Conservation (phyloP, 1,140 invertebrate genomes). For the Hycleus phaleratus region DNA sequence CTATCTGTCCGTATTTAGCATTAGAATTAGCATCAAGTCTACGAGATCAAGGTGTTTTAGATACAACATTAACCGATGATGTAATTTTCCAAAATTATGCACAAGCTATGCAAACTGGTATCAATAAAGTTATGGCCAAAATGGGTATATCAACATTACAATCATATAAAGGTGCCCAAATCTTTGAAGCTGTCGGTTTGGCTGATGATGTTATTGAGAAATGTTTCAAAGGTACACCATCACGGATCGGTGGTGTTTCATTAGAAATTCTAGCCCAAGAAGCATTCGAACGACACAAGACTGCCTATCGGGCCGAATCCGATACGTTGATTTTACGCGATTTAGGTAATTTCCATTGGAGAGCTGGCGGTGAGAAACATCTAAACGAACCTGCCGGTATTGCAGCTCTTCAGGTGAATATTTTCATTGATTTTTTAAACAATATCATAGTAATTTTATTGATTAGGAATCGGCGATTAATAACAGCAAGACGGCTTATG, state of each 20-base stretch:
- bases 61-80: conserved; percentile 68
- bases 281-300: conserved; percentile 72
- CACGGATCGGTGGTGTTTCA: conserved; percentile 87
- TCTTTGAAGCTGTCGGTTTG: conserved; percentile 97
- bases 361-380: conserved; percentile 94
- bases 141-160: conserved; percentile 99
- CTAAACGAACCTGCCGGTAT: conserved; percentile 94
- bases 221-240: conserved; percentile 88
- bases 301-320: conserved; percentile 65
- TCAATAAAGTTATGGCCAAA: conserved; percentile 84
- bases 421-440: no score
- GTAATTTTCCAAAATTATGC: conserved; percentile 69
- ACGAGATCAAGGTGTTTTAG: conserved; percentile 72
- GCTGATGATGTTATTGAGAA: conserved; percentile 87
- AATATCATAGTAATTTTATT: no score
- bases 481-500: conserved; percentile 78
- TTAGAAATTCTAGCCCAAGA: conserved; percentile 87
- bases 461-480: conserved; percentile 63
- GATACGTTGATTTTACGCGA: conserved; percentile 83
- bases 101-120: conserved; percentile 44
- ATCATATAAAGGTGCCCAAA: conserved; percentile 99
- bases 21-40: conserved; percentile 84
- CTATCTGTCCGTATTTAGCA: conserved; percentile 94
- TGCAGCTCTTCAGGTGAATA: conserved; percentile 57
- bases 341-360: conserved; percentile 94